Base-by-base conservation (phyloP, 2,888 invertebrate genomes). In the Amphimallon solstitiale region DNA sequence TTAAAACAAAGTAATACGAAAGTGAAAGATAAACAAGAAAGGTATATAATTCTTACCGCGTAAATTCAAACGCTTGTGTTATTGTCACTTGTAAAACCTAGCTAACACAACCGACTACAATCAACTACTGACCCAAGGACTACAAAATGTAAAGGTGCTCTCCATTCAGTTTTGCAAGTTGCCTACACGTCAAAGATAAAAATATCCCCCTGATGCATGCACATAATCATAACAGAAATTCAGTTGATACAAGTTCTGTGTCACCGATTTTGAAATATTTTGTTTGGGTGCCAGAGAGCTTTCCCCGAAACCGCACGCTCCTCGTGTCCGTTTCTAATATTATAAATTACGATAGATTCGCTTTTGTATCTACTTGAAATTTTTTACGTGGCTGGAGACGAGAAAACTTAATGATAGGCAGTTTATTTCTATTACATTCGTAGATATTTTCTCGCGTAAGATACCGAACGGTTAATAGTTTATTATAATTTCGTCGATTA, bases 61-160 rank as follows among this genome's bases (percentile, higher is more conserved):
- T 51, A 52, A 34, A 46, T 34, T 61, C 29, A 40, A 61, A 61
- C 43, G 9, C 61, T 14, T n/a, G 15, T 15, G 14, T 35, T 19
- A 46, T 46, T 61, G 43, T 61, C 45, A 43, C 61, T 61, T 43
- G 34, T 48, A 48, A 63, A 69, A 68, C 65, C 60, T 29, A 29
- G 29, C 70, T 71, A 70, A 68, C 71, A 69, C 71, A 72, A 61
- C 67, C 71, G 68, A 73, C 71, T 70, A 73, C 73, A 72, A 74
- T 74, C 73, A 73, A 70, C 72, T 71, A 72, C 71, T 72, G 71
- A 68, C 56, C 56, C 63, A 63, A 59, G 46, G 67, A 63, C 63
- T 65, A 63, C 68, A 68, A 65, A n/a, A 67, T 49, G 60, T 61
- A 52, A 66, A 66, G 66, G 66, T 66, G 52, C 66, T 49, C 52